These are phyloP conservation scores for Lycia hirtaria DNA, from an alignment of 2,888 invertebrate genomes.

Conservation along the genomic window DNA sequence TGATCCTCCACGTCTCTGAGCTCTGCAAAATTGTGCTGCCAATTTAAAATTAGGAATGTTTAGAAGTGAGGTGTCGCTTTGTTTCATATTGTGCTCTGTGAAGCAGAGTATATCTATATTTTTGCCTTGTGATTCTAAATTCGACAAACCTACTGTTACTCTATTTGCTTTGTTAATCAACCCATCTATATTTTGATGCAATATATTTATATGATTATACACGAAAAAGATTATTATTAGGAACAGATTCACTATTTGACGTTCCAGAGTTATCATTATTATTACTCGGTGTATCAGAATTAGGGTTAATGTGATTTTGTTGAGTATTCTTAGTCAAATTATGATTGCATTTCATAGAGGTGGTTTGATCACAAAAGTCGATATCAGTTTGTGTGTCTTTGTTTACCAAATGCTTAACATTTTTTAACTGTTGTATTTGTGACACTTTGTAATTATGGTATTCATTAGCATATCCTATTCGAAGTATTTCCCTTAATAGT, in stretches of 20 bases:
- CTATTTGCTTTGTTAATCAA: neutral
- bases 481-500: neutral
- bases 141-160: neutral
- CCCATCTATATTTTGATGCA: conserved; percentile 2
- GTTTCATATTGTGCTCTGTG: conserved; percentile 2
- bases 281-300: neutral
- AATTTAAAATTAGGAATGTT: neutral
- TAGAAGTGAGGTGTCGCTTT: neutral
- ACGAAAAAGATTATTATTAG: neutral
- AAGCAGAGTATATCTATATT: neutral
- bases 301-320: neutral
- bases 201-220: neutral
- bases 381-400: neutral
- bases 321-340: too few relatives aligned
- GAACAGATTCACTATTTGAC: neutral
- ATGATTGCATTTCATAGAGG: neutral
- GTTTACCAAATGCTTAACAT: neutral
- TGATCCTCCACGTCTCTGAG: neutral
- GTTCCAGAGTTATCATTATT: neutral
- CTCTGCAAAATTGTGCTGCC: neutral
- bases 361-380: neutral
- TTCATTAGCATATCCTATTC: neutral
- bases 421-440: neutral
- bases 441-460: neutral
- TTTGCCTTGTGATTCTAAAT: neutral